Conservation (phyloP, 2,797 vertebrate genomes). For the Poeciliopsis turneri region DNA sequence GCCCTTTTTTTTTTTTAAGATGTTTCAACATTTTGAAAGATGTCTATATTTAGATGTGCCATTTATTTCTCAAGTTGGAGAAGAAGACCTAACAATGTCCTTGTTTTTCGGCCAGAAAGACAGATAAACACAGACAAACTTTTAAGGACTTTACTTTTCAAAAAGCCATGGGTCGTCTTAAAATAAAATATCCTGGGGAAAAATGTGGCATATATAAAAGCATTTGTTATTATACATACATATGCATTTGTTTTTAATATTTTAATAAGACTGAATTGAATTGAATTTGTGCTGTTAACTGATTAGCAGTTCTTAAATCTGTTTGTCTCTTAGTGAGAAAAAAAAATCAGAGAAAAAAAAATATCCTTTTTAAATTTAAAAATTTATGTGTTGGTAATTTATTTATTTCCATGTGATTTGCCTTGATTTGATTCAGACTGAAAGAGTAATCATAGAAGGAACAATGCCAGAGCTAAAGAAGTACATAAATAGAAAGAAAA, state of each 20-base stretch:
- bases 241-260: background rate
- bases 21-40: slow-evolving; percentile 44
- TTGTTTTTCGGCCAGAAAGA: background rate
- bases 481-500: background rate
- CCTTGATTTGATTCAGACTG: background rate
- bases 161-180: background rate
- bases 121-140: background rate
- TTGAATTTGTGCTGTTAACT: background rate
- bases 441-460: background rate
- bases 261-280: background rate
- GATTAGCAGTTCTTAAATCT: background rate
- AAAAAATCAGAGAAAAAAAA: background rate
- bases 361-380: background rate
- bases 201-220: background rate
- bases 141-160: background rate
- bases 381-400: too few relatives aligned
- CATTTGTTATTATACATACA: background rate
- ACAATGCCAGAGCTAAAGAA: background rate
- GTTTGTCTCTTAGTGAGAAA: background rate
- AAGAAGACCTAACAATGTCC: slow-evolving; percentile 1
- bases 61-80: slow-evolving; percentile 34
- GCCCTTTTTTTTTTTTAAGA: slow-evolving; percentile 15
- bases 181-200: background rate
- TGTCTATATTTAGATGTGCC: slow-evolving; percentile 25
- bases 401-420: background rate